phyloP scores from a whole-genome alignment of 2,888 invertebrate species.

The Sinotaia quadrata region DNA sequence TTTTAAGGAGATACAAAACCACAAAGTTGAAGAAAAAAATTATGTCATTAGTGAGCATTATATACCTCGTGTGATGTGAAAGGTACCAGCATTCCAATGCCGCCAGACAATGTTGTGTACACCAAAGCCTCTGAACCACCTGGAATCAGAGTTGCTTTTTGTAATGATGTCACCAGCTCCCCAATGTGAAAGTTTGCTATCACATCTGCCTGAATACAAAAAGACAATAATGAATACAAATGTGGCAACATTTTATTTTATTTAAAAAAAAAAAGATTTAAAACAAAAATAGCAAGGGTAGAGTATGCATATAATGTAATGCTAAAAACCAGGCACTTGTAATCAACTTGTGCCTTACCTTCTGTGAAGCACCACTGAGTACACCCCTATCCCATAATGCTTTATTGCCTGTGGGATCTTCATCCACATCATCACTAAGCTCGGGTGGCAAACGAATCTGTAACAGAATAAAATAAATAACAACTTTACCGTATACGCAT shows the following conservation, averaged over 20 bases:
- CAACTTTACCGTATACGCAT: too few species aligned
- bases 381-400: slow-evolving; percentile 92
- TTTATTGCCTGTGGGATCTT: slow-evolving; percentile 99
- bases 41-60: too few species aligned
- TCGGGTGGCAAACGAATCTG: slow-evolving; percentile 80
- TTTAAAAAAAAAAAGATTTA: not conserved
- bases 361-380: slow-evolving; percentile 97
- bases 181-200: slow-evolving; percentile 95
- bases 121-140: slow-evolving; percentile 97
- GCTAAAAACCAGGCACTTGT: not conserved
- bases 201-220: slow-evolving; percentile 78
- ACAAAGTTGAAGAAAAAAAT: too few species aligned
- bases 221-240: not conserved
- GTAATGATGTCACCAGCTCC: slow-evolving; percentile 94
- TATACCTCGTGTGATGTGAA: slow-evolving; percentile 72
- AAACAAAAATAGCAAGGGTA: not conserved
- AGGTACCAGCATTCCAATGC: slow-evolving; percentile 72
- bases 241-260: not conserved
- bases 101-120: slow-evolving; percentile 92
- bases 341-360: slow-evolving; percentile 76
- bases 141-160: slow-evolving; percentile 95
- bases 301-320: not conserved
- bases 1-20: too few species aligned
- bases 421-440: slow-evolving; percentile 97
- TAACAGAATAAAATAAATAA: too few species aligned